These are phyloP conservation scores for Rhagonycha fulva DNA, from an alignment of 2,888 invertebrate species.

Conservation along the genomic window DNA sequence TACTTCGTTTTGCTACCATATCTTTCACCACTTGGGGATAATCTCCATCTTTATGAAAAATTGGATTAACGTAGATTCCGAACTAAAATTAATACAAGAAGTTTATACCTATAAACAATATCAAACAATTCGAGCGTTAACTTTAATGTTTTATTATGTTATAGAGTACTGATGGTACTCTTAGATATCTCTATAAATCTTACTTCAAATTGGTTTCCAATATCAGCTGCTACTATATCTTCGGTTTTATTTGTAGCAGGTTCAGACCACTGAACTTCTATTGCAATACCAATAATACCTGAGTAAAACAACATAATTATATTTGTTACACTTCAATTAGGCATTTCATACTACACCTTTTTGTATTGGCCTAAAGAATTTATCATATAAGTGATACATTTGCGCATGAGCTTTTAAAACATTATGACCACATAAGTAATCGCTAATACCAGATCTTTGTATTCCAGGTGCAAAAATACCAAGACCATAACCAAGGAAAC, in stretches of 20 bases:
- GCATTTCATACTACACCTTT: slow-evolving; percentile 50
- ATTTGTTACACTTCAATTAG: too few relatives aligned
- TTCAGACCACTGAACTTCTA: too few relatives aligned
- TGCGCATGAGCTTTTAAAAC: slow-evolving; percentile 68
- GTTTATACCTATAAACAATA: not conserved
- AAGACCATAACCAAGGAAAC: slow-evolving; percentile 41
- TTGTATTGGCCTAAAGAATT: slow-evolving; percentile 59
- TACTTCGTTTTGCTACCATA: slow-evolving; percentile 60
- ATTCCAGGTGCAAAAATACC: slow-evolving; percentile 48
- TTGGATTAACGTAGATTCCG: slow-evolving; percentile 62
- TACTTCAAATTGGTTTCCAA: too few relatives aligned
- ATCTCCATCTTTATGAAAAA: slow-evolving; percentile 61
- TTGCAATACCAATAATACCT: too few relatives aligned
- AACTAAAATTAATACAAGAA: slow-evolving; percentile 23
- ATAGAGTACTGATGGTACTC: too few relatives aligned
- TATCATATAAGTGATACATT: slow-evolving; percentile 65
- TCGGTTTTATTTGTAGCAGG: too few relatives aligned
- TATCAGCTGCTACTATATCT: too few relatives aligned
- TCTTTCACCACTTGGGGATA: slow-evolving; percentile 62
- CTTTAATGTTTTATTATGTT: too few relatives aligned
- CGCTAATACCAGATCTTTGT: slow-evolving; percentile 58
- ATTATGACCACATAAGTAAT: slow-evolving; percentile 67
- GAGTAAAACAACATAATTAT: too few relatives aligned
- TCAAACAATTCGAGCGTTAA: too few relatives aligned
- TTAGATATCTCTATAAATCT: too few relatives aligned